Base-by-base conservation (phyloP, 2,888 invertebrate species). In the Caenorhabditis sp. region DNA sequence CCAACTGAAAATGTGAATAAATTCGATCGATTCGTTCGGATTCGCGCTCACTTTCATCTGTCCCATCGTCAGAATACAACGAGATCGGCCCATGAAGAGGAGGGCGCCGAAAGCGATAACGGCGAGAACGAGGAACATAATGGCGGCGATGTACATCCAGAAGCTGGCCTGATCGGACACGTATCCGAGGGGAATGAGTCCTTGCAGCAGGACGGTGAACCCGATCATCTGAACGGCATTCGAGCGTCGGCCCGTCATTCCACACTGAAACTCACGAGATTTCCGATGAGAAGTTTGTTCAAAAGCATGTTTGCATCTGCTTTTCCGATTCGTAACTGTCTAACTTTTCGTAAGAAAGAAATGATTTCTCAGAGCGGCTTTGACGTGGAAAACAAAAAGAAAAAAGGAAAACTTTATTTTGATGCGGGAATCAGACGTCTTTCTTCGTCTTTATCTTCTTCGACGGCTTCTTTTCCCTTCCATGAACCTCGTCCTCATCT, bases 171-270 rank as follows among this genome's bases (percentile, higher is more conserved):
- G 39, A 11, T 41, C 39, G 1, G 52, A 52, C 9, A 68, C 3
- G 15, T 58, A 26, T 13, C 20, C n/a, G 17, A 26, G 43, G n/a
- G 68, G 68, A 32, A 68, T 26, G 27, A 50, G 41, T 26, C 52
- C 50, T 32, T 68, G 68, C 6, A 68, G 24, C 17, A 68, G 30
- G 11, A 52, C 5, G 0, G 68, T 52, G 24, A 68, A 11, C 24
- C 58, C 59, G 27, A 68, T 35, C 50, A 59, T 52, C 68, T 68
- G 15, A 20, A 68, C n/a, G n/a, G n/a, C n/a, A n/a, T n/a, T n/a
- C n/a, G n/a, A n/a, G n/a, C n/a, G n/a, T n/a, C n/a, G n/a, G n/a
- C n/a, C n/a, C n/a, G n/a, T n/a, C 41, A 32, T 11, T 5, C 13
- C 2, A 20, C 1, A 15, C 13, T n/a, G 0, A 43, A 3, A 52